These are phyloP conservation scores for Aurelia aurita complex sp. Pacific DNA, from an alignment of 30 jellyfish, hydroid and myxozoan genomes.

Conservation along the genomic window DNA sequence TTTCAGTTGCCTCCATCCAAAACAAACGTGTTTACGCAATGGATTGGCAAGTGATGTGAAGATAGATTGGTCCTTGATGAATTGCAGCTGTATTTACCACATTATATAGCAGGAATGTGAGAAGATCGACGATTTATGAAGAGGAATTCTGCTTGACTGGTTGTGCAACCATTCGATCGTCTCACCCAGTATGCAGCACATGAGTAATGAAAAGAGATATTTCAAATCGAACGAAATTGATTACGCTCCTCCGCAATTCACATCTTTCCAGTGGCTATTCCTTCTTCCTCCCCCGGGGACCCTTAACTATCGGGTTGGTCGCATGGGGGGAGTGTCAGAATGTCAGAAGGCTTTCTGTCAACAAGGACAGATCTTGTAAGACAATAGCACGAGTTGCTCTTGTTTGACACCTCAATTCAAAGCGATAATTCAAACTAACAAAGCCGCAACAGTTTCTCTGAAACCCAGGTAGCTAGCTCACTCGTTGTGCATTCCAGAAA, in stretches of 20 bases:
- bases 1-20: slow-evolving; percentile 25
- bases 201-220: slow-evolving; percentile 23
- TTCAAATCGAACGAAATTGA: slow-evolving; percentile 6
- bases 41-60: neutral
- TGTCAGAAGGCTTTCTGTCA: no score
- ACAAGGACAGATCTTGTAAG: no score
- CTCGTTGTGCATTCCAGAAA: no score
- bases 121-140: neutral
- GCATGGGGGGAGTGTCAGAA: no score
- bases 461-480: no score
- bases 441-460: no score
- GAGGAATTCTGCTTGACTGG: slow-evolving; percentile 31
- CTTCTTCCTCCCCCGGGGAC: no score
- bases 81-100: neutral
- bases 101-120: slow-evolving; percentile 7
- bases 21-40: neutral
- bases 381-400: no score
- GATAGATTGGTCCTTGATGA: neutral
- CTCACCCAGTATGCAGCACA: slow-evolving; percentile 51
- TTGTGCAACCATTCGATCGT: neutral
- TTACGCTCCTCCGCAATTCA: slow-evolving; percentile 41
- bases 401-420: no score
- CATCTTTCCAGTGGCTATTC: no score
- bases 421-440: no score
- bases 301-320: no score